Percentiles rank a stretch among this genome's conserved stretches.
Evolutionary conservation across 2,797 vertebrate genomes (phyloP).

Genomic region (Poeciliopsis turneri): DNA sequence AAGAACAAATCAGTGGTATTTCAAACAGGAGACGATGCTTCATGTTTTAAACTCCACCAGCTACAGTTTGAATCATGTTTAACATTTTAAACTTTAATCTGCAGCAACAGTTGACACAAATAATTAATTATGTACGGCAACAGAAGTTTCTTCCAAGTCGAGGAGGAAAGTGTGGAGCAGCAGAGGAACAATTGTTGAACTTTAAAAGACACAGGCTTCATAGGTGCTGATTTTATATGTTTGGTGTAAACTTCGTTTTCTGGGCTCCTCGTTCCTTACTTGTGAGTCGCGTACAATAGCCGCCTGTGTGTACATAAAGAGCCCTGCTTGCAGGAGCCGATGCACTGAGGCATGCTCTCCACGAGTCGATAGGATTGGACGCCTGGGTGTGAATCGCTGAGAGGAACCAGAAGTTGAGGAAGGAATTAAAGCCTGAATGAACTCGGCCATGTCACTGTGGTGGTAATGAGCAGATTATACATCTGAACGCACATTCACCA

Average conservation of each 20-base stretch:
- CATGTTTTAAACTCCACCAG: neutral
- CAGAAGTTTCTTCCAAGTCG: neutral
- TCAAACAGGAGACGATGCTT: neutral
- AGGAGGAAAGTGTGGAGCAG: too few species aligned
- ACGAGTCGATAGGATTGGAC: constrained; percentile 10
- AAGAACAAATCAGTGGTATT: neutral
- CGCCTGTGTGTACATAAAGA: constrained; percentile 30
- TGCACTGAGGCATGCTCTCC: constrained; percentile 35
- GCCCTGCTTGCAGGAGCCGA: constrained; percentile 11
- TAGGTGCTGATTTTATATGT: neutral
- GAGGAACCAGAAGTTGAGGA: constrained; percentile 24
- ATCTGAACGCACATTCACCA: constrained; percentile 8
- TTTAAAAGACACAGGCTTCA: neutral
- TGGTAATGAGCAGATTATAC: constrained; percentile 45
- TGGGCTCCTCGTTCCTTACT: constrained; percentile 11
- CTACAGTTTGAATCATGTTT: neutral
- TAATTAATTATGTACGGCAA: neutral
- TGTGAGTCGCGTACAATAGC: constrained; percentile 26
- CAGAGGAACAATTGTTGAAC: neutral
- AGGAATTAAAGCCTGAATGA: constrained; percentile 48
- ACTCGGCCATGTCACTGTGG: constrained; percentile 53
- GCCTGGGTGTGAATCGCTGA: constrained; percentile 26
- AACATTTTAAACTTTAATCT: neutral
- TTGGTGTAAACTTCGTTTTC: neutral
- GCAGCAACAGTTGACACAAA: neutral